These are phyloP conservation scores for Poicephalus gulielmi DNA, from an alignment of 2,113 vertebrate species.

Conservation along the genomic window DNA sequence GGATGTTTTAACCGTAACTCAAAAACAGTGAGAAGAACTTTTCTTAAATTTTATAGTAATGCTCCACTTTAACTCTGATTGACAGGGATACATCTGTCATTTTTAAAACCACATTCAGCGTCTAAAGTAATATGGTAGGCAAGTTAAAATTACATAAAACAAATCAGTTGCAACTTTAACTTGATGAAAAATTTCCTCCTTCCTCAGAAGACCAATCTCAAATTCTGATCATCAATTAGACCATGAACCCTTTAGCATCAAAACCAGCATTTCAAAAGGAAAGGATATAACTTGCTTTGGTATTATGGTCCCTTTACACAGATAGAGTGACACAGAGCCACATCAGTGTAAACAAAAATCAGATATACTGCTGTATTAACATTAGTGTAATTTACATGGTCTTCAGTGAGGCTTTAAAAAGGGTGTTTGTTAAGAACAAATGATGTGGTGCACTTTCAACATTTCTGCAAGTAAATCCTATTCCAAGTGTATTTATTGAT, in stretches of 20 bases:
- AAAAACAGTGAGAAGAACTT: neutral
- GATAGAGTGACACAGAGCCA: neutral
- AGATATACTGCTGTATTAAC: neutral
- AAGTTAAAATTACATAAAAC: neutral
- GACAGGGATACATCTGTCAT: neutral
- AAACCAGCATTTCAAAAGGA: neutral
- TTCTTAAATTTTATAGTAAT: neutral
- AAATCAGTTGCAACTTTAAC: neutral
- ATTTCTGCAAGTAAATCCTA: neutral
- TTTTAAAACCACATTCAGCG: neutral
- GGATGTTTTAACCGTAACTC: neutral
- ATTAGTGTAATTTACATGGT: neutral
- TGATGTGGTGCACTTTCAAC: neutral
- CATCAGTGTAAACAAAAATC: neutral
- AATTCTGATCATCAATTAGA: neutral
- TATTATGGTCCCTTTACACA: neutral
- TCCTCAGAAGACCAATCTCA: neutral
- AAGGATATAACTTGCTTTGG: neutral
- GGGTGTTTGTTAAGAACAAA: neutral
- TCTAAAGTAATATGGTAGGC: neutral
- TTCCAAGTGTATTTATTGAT: conserved; percentile 1
- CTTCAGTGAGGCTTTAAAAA: neutral
- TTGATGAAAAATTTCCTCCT: neutral
- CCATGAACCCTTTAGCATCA: neutral
- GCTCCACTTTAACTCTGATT: neutral